These are phyloP conservation scores for Colossoma macropomum DNA, from an alignment of 2,113 vertebrate genomes.

Conservation along the genomic window DNA sequence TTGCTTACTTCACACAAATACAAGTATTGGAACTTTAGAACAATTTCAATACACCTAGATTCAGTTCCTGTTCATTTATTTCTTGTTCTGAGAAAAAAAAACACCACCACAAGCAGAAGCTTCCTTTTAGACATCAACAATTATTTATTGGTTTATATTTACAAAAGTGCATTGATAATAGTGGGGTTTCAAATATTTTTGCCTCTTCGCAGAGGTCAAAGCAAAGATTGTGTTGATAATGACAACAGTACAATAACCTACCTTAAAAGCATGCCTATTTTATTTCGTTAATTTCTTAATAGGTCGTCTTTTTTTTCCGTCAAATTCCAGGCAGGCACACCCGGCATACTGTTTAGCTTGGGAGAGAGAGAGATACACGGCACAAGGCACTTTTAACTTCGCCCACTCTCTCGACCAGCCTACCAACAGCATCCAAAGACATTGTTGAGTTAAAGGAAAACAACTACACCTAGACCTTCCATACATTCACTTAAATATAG, in stretches of 20 bases:
- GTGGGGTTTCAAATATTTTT: slow-evolving; percentile 80
- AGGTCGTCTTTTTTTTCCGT: slow-evolving; percentile 55
- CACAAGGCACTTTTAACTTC: slow-evolving; percentile 82
- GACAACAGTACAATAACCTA: slow-evolving; percentile 62
- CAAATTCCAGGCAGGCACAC: slow-evolving; percentile 61
- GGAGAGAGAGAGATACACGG: slow-evolving; percentile 72
- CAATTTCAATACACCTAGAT: too few species aligned
- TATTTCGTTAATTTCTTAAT: slow-evolving; percentile 66
- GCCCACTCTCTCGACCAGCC: slow-evolving; percentile 66
- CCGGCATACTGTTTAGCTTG: slow-evolving; percentile 70
- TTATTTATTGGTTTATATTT: slow-evolving; percentile 66
- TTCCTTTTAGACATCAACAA: slow-evolving; percentile 69
- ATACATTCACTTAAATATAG: slow-evolving; percentile 76
- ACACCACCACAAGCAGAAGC: slow-evolving; percentile 5
- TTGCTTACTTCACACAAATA: too few species aligned
- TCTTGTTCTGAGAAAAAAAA: neutral
- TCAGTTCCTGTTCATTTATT: too few species aligned
- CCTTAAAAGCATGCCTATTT: slow-evolving; percentile 80
- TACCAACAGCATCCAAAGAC: slow-evolving; percentile 65
- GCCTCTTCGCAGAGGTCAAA: slow-evolving; percentile 60
- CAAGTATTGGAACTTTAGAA: too few species aligned
- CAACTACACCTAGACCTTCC: slow-evolving; percentile 62
- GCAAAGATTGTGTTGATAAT: slow-evolving; percentile 46
- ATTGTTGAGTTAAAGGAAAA: slow-evolving; percentile 60
- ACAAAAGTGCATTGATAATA: slow-evolving; percentile 72